These are phyloP conservation scores for Acanthurus leucopareius DNA, from an alignment of 2,797 vertebrate genomes.

Conservation along the genomic window DNA sequence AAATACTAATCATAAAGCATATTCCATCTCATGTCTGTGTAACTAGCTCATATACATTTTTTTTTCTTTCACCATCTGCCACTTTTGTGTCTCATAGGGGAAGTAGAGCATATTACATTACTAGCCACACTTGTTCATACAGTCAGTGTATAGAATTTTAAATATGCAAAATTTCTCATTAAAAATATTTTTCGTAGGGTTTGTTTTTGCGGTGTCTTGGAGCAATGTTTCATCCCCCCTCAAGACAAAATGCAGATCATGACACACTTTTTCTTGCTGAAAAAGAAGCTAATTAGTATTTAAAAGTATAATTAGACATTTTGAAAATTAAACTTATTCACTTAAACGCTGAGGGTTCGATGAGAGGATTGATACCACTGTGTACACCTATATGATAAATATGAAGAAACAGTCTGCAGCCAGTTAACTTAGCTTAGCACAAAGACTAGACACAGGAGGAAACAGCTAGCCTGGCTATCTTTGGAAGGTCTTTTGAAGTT, in stretches of 20 bases:
- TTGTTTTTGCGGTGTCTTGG: no score
- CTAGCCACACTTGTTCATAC: background rate
- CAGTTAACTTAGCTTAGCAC: background rate
- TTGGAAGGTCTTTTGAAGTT: no score
- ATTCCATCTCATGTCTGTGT: conserved; percentile 33
- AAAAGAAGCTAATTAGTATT: background rate
- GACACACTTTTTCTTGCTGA: background rate
- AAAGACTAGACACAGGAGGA: background rate
- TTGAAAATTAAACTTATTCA: background rate
- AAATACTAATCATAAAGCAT: conserved; percentile 50
- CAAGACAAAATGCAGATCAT: background rate
- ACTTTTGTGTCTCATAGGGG: background rate
- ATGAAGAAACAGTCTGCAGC: background rate
- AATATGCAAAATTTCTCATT: background rate
- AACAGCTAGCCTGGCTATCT: background rate
- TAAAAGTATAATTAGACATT: background rate
- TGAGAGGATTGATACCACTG: background rate
- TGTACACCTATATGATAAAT: background rate
- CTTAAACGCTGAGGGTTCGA: no score
- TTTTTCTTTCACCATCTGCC: background rate
- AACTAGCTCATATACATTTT: background rate
- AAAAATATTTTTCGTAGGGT: no score
- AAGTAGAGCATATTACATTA: background rate
- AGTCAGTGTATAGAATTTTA: background rate
- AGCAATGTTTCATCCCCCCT: no score